Base-by-base conservation (phyloP, 1,140 invertebrate species). In the Limonius californicus region DNA sequence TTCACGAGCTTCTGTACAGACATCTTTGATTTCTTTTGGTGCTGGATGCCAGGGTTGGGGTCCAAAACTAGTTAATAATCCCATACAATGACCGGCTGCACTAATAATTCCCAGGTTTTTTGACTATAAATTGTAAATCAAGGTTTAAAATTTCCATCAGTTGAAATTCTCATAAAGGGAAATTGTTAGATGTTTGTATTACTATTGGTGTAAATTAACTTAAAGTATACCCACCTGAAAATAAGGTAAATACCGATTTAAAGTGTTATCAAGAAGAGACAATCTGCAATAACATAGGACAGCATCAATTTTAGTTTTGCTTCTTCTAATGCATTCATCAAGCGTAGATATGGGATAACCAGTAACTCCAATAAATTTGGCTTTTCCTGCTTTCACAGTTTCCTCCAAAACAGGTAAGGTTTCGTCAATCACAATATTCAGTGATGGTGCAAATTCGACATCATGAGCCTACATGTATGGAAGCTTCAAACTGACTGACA, bases 391-490 rank as follows among this genome's bases (percentile, higher is more conserved):
- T 11, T 85, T 79, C 12, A 89, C 86, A 12, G 91, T 79, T 70
- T 84, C 83, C 62, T 90, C 84, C 14, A 97, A 72, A 8, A 87
- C 85, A 19, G 94, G 94, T 30, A 97, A 71, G 0, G 93, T 95
- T 81, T 97, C 91, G 23, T 91, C 89, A 1, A 95, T 66, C 6
- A 98, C 82, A 23, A 91, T 79, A 23, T 94, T 86, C 1, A 88
- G 72, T 61, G 83, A 85, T n/a, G 86, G 82, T 1, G 90, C 89
- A 77, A 95, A 97, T 73, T 97, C 94, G 50, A 93, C 81, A 72
- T 98, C 95, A 71, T 97, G 94, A 23, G 95, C 83, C 91, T 97
- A 75, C 32, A 27, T n/a, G n/a, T n/a, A n/a, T n/a, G n/a, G n/a
- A n/a, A n/a, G n/a, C n/a, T n/a, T n/a, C n/a, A n/a, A n/a, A n/a